Conservation (phyloP, 2,113 vertebrate species). For the Upupa epops region DNA sequence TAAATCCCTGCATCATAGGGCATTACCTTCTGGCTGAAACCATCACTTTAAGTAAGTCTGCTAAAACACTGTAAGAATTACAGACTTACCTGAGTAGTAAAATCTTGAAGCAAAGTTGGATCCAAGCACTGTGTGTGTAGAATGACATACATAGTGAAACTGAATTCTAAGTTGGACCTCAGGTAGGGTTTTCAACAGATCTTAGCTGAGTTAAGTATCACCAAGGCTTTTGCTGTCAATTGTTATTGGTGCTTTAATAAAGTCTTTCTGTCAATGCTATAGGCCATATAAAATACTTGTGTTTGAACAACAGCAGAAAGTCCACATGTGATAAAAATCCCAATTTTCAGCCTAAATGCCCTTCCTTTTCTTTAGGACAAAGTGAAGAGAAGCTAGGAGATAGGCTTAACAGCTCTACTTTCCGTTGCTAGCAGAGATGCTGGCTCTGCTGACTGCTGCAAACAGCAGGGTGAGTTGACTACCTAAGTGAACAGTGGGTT, state of each 20-base stretch:
- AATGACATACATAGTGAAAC: not conserved
- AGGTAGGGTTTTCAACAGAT: not conserved
- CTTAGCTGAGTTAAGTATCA: not conserved
- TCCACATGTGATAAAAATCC: not conserved
- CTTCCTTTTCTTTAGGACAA: not conserved
- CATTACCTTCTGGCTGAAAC: not conserved
- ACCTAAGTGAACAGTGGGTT: not conserved
- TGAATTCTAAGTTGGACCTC: not conserved
- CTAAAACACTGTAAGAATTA: not conserved
- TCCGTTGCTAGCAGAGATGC: not conserved
- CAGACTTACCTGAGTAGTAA: not conserved
- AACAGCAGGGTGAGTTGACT: not conserved
- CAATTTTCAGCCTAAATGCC: not conserved
- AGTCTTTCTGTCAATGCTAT: not conserved
- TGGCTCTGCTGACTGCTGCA: not conserved
- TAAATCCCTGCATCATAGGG: not conserved
- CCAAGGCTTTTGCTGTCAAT: not conserved
- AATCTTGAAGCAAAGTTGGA: not conserved
- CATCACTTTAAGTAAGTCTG: not conserved
- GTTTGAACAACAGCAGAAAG: not conserved
- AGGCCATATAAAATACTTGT: not conserved
- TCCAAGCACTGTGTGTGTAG: not conserved
- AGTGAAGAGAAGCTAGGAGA: not conserved
- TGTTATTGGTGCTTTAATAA: not conserved
- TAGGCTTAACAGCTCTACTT: not conserved